Evolutionary conservation across 1,140 invertebrate genomes (phyloP).

Genomic region (Lutraria rhynchaena): DNA sequence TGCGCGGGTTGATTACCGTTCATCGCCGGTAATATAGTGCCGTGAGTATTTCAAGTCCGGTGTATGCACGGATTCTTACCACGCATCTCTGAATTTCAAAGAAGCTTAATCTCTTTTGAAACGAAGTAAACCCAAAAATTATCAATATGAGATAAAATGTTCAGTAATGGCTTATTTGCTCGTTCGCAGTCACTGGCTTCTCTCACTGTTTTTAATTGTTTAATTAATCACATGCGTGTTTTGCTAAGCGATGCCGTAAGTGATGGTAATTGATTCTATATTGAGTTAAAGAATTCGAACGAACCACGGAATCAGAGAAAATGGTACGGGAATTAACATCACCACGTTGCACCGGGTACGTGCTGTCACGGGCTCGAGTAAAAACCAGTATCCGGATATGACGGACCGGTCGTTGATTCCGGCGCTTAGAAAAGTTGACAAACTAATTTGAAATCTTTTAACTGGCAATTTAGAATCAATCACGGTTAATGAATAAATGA

Average conservation of each 20-base stretch:
- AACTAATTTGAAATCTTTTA: conserved; percentile 40
- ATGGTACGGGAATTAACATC: not conserved
- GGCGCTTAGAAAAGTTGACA: conserved; percentile 15
- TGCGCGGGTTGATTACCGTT: conserved; percentile 28
- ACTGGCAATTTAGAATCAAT: not conserved
- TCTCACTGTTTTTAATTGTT: conserved; percentile 6
- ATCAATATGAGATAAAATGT: conserved; percentile 6
- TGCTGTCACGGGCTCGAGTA: conserved; percentile 22
- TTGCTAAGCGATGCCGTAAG: conserved; percentile 50
- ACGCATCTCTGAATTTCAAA: conserved; percentile 13
- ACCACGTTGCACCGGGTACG: conserved; percentile 14
- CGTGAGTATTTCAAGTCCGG: conserved; percentile 1
- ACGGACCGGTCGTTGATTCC: not conserved
- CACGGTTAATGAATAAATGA: too few relatives aligned
- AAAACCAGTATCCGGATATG: conserved; percentile 19
- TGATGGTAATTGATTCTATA: conserved; percentile 59
- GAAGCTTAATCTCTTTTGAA: conserved; percentile 19
- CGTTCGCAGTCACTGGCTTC: conserved; percentile 7
- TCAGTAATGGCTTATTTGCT: conserved; percentile 1
- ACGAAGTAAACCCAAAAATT: conserved; percentile 2
- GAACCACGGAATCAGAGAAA: conserved; percentile 12
- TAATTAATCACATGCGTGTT: conserved; percentile 35
- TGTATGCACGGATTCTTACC: not conserved
- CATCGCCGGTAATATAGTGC: not conserved
- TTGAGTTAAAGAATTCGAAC: conserved; percentile 48